These are phyloP conservation scores for Luperina testacea DNA, from an alignment of 2,888 invertebrate species.

Conservation along the genomic window DNA sequence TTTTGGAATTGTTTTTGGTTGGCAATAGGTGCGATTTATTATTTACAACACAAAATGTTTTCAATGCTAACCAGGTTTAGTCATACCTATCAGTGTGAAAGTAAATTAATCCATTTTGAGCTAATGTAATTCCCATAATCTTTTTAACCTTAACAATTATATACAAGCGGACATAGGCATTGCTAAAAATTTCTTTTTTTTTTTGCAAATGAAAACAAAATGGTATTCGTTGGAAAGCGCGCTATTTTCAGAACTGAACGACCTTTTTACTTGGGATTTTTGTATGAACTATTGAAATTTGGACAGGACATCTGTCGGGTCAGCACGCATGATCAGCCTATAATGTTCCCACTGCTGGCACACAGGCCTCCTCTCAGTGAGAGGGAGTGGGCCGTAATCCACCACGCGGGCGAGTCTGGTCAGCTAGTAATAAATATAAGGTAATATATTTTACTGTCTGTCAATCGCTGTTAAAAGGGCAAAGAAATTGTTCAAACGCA, in stretches of 20 bases:
- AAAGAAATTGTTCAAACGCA: neutral
- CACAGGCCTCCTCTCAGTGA: no score
- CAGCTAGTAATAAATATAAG: neutral
- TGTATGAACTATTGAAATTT: neutral
- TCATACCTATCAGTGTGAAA: neutral
- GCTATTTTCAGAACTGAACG: neutral
- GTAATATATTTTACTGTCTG: no score
- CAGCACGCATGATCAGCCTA: no score
- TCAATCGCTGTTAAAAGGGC: neutral
- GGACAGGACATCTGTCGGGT: neutral
- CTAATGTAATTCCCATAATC: neutral
- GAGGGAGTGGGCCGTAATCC: no score
- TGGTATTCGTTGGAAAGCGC: neutral
- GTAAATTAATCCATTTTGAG: neutral
- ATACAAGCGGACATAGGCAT: neutral
- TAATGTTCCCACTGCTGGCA: no score
- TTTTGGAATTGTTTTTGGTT: neutral
- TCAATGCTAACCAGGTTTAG: neutral
- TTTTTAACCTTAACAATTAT: neutral
- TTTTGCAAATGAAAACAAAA: neutral
- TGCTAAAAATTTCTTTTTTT: neutral
- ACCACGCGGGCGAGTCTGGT: neutral
- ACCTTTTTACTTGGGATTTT: neutral
- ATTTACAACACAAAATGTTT: neutral
- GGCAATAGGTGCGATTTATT: constrained; percentile 1